Evolutionary conservation across 2,797 vertebrate species (phyloP), one percentile per base, ranked within the genome.

Genomic region (Bothrops alternatus): DNA sequence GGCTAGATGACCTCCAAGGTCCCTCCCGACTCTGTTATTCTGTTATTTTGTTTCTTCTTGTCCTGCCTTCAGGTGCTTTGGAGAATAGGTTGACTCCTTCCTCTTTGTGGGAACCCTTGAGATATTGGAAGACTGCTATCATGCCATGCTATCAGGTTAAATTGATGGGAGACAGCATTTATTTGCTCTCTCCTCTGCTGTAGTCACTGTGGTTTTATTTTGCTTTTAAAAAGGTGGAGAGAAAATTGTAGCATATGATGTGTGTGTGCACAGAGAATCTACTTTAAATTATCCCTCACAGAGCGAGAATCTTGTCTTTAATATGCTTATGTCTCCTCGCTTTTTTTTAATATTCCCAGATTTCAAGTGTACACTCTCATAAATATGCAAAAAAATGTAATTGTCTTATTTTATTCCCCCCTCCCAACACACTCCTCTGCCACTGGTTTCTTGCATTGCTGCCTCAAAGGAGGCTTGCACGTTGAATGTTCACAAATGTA

Each of bases 381-480:
- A 94, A 93, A 69, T 92, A 73, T 92, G 55, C 60, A 53, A 87
- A 85, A 69, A 94, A 95, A 93, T 95, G 95, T 93, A 94, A 95
- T 96, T 94, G 92, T 94, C 93, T 4, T 61, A 87, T 58, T 94
- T 86, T 91, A 95, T 53, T 2, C 50, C 50, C 8, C 50, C 50
- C 10, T 10, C 50, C 50, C 1, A 53, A 53, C 50, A 53, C 8
- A 53, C 50, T 53, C 50, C 50, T 53, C 6, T 2, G 16, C 7
- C 20, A 11, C 23, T 56, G 61, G 13, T 88, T 61, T 16, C 14
- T 82, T n/a, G 5, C 25, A 28, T 25, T 63, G 82, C n/a, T 16
- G 6, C 2, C 65, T 90, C 65, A 26, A 16, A 16, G 16, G 16
- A 55, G 16, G 58, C 16, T 37, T 42, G 0, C 23, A 4, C 32